Percentiles rank a stretch among this genome's conserved stretches.
phyloP scores from a whole-genome alignment of 1,140 invertebrate species.

The Cephus cinctus region DNA sequence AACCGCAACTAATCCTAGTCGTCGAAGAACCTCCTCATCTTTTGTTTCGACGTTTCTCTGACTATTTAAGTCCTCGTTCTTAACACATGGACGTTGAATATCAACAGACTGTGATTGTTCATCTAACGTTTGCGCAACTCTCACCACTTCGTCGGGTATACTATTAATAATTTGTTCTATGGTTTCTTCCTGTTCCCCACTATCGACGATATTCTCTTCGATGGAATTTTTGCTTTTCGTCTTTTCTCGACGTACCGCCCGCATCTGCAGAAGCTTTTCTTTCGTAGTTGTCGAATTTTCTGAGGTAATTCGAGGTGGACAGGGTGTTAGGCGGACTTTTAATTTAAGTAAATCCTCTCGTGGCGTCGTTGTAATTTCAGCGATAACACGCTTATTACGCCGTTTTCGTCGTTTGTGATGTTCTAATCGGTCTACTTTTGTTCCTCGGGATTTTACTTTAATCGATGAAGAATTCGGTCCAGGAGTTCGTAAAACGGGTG shows the following conservation, averaged over 20 bases:
- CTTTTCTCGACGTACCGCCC: constrained; percentile 37
- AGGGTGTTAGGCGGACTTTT: constrained; percentile 44
- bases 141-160: constrained; percentile 41
- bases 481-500: constrained; percentile 39
- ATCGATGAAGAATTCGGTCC: constrained; percentile 23
- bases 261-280: constrained; percentile 40
- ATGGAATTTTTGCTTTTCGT: constrained; percentile 23
- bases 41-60: constrained; percentile 6
- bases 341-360: constrained; percentile 45
- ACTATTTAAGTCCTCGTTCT: neutral
- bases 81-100: neutral
- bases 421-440: no score
- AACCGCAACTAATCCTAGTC: constrained; percentile 40
- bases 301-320: constrained; percentile 39
- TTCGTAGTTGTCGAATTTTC: constrained; percentile 24
- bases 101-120: neutral
- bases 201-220: constrained; percentile 8
- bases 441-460: no score
- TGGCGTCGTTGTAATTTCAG: constrained; percentile 48
- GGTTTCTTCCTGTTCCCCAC: constrained; percentile 25
- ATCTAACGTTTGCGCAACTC: constrained; percentile 28
- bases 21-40: constrained; percentile 42
- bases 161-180: constrained; percentile 44
- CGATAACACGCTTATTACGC: constrained; percentile 47
- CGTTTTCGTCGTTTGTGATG: constrained; percentile 45